Evolutionary conservation across 2,113 vertebrate genomes (phyloP).

Genomic region (Triplophysa dalaica): DNA sequence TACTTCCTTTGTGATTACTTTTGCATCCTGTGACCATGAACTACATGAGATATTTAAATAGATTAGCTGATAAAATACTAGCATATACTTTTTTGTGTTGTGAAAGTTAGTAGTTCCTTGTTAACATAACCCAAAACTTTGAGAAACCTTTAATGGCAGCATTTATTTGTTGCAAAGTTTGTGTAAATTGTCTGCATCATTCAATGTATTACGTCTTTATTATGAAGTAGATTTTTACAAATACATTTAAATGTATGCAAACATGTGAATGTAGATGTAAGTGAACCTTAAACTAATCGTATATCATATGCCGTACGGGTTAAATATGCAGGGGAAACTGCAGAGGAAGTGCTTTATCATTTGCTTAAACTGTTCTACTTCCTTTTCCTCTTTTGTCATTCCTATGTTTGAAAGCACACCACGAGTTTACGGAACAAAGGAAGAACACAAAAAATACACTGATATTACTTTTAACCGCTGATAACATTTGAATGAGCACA

Average conservation of each 20-base stretch:
- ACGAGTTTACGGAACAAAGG: slow-evolving; percentile 24
- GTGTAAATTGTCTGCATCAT: too few relatives aligned
- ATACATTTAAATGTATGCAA: too few relatives aligned
- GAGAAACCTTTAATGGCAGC: too few relatives aligned
- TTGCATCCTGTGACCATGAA: background rate
- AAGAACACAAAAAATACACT: slow-evolving; percentile 1
- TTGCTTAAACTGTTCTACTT: slow-evolving; percentile 51
- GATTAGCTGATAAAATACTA: slow-evolving; percentile 18
- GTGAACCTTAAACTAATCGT: background rate
- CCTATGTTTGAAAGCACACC: slow-evolving; percentile 33
- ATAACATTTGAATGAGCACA: background rate
- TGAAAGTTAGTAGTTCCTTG: background rate
- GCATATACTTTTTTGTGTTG: background rate
- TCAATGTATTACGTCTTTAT: too few relatives aligned
- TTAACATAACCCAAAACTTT: background rate
- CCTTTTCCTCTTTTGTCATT: slow-evolving; percentile 57
- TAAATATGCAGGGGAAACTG: slow-evolving; percentile 48
- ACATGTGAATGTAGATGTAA: too few relatives aligned
- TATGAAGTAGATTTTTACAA: too few relatives aligned
- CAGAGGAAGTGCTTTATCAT: slow-evolving; percentile 53
- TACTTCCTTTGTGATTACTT: slow-evolving; percentile 11
- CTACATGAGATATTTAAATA: background rate
- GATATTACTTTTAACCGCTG: background rate
- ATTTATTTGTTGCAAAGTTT: too few relatives aligned
- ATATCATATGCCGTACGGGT: background rate